Percentiles rank a stretch among this genome's conserved stretches.
Conservation (phyloP, 2,113 vertebrate species). For the Cryptotis parvus region DNA sequence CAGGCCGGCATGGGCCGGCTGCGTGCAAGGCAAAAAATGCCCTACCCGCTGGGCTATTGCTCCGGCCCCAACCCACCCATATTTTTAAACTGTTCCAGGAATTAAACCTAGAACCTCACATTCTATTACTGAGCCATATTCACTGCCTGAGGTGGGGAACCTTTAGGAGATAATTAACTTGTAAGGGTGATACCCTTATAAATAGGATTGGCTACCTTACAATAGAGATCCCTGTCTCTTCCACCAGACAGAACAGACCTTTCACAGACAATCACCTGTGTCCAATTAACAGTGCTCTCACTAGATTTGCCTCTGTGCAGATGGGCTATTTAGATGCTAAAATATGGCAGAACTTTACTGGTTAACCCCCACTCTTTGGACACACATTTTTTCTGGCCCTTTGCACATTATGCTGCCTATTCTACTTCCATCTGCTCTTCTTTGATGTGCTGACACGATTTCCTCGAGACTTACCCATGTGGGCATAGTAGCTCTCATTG, state of each 20-base stretch:
- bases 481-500: not conserved
- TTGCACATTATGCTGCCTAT: not conserved
- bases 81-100: too few species aligned
- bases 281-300: not conserved
- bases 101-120: too few species aligned
- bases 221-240: not conserved
- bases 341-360: not conserved
- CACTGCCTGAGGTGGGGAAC: too few species aligned
- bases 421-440: not conserved
- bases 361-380: not conserved
- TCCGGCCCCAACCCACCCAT: too few species aligned
- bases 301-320: not conserved
- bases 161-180: not conserved
- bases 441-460: not conserved
- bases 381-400: not conserved
- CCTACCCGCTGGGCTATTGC: too few species aligned
- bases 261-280: not conserved
- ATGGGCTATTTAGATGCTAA: not conserved
- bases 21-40: too few species aligned
- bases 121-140: too few species aligned
- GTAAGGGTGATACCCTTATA: not conserved
- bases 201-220: not conserved
- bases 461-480: constrained; percentile 41
- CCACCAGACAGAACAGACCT: not conserved
- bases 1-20: too few species aligned